Base-by-base conservation (phyloP, 2,888 invertebrate genomes). In the Aspidiotus rigidus region DNA sequence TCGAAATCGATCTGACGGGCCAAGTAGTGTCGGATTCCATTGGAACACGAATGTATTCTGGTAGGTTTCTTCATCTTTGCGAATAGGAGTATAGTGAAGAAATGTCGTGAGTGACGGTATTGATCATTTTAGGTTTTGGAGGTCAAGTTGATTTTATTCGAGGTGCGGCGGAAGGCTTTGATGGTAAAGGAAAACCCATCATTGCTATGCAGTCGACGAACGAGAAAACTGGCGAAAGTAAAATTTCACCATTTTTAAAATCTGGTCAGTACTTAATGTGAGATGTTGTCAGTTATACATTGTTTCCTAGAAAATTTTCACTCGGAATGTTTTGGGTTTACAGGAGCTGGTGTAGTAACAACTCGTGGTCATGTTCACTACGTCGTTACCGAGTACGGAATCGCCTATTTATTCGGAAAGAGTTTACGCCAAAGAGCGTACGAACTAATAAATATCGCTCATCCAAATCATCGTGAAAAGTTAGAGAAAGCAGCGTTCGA, bases 111-210 rank as follows among this genome's bases (percentile, higher is more conserved):
- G 28, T 28, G 28, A 28, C 28, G 28, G 3, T 53, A 5, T 53
- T 62, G 17, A 13, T 28, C 28, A 28, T 28, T 28, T 28, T 62
- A 72, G 72, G 94, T 9, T 93, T 94, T 78, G 95, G 95, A 11
- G 94, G 94, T 0, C 95, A 96, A 77, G 88, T 94, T 54, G 96
- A 96, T 80, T 96, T 96, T 78, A 89, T 94, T 73, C 84, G 93
- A 69, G 96, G 95, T 39, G 90, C 95, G 2, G 93, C 90, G 0
- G 87, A 92, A 76, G 83, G 88, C 3, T 77, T 84, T 3, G 95
- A 96, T 79, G 93, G 93, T 0, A 81, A 80, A 73, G 96, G 96
- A 28, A 93, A 91, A 77, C 91, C 95, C 6, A 93, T 96, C 76
- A 89, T 96, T 74, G 94, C 95, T 1, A 83, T 96, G 76, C 88